A percentile compares a stretch with the other conserved stretches of the same genome.
These are phyloP conservation scores for Bryconaethiops microstoma DNA, from an alignment of 2,797 vertebrate species.

Conservation along the genomic window DNA sequence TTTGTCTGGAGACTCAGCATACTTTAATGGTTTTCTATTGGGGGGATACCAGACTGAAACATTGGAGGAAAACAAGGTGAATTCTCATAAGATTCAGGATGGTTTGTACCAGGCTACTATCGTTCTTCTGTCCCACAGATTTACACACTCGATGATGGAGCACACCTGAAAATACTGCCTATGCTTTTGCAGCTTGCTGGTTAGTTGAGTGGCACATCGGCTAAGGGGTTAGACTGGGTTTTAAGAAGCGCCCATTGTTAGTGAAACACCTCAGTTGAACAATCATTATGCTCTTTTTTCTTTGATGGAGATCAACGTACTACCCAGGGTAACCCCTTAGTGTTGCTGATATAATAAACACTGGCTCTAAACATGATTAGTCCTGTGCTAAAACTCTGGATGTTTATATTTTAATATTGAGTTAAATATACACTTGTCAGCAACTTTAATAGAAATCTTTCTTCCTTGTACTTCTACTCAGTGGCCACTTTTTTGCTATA, in stretches of 20 bases:
- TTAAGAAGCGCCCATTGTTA: not conserved
- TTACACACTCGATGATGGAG: not conserved
- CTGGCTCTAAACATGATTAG: not conserved
- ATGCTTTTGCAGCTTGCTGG: constrained; percentile 18
- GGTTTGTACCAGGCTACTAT: constrained; percentile 20
- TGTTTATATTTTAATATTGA: not conserved
- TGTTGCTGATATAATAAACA: not conserved
- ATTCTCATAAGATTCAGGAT: not conserved
- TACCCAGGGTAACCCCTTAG: not conserved
- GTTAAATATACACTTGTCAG: not conserved
- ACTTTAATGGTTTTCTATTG: not conserved
- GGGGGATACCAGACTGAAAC: not conserved
- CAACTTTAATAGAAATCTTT: not conserved
- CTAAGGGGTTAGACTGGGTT: not conserved
- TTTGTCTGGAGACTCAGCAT: not conserved
- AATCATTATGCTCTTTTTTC: not conserved
- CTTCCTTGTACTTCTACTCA: not conserved
- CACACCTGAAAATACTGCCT: not conserved
- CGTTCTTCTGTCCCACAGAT: not conserved
- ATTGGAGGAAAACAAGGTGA: constrained; percentile 6
- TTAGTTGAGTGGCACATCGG: not conserved
- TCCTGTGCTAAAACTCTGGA: not conserved
- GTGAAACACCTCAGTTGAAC: not conserved
- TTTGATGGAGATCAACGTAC: not conserved
- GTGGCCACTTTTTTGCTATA: no score